A percentile compares a stretch with the other conserved stretches of the same genome.
Evolutionary conservation across 2,797 vertebrate species (phyloP).

Genomic region (Taeniopygia guttata): DNA sequence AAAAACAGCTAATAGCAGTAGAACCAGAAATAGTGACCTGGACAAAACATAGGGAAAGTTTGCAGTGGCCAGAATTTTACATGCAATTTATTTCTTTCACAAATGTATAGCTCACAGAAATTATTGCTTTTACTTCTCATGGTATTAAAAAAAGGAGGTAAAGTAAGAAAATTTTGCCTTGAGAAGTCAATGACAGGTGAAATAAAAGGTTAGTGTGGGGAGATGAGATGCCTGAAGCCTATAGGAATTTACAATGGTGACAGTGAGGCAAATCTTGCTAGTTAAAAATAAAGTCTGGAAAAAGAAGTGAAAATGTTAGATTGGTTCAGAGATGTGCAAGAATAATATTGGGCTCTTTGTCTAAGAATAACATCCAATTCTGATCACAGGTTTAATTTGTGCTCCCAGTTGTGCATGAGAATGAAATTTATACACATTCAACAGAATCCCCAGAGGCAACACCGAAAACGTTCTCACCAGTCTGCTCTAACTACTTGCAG

Average conservation of each 20-base stretch:
- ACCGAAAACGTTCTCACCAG: accelerated
- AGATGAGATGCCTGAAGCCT: not conserved
- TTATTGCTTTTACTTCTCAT: not conserved
- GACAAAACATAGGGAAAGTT: not conserved
- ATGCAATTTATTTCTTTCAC: not conserved
- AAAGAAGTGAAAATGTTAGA: not conserved
- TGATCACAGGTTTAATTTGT: not conserved
- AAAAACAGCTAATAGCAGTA: not conserved
- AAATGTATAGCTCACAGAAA: not conserved
- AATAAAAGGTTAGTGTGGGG: not conserved
- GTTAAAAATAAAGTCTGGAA: not conserved
- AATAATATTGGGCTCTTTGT: not conserved
- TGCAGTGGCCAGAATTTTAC: not conserved
- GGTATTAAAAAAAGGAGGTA: not conserved
- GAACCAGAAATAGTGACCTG: not conserved
- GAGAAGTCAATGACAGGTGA: not conserved
- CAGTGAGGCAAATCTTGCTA: not conserved
- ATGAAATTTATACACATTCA: not conserved
- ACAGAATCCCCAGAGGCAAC: not conserved
- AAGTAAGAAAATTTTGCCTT: not conserved
- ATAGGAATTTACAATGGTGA: not conserved
- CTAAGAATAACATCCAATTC: not conserved
- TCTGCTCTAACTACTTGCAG: not conserved
- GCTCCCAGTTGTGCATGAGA: not conserved
- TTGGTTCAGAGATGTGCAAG: not conserved